phyloP scores from a whole-genome alignment of 2,888 invertebrate genomes.

The Sepioteuthis lessoniana region DNA sequence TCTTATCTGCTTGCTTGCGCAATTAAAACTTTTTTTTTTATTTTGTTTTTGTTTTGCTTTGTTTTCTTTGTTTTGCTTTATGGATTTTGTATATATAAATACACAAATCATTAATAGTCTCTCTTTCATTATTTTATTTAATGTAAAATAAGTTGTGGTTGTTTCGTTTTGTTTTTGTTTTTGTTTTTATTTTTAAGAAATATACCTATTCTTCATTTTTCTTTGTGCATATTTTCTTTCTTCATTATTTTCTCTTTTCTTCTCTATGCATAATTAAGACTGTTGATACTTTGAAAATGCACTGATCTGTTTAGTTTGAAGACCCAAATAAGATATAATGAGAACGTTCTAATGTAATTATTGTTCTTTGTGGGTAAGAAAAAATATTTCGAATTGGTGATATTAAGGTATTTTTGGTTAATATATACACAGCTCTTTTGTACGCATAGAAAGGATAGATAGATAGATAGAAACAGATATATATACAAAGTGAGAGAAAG shows the following conservation, averaged over 20 bases:
- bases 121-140: neutral
- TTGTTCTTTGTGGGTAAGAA: neutral
- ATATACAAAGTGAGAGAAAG: no score
- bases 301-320: neutral
- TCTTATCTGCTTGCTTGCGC: neutral
- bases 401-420: neutral
- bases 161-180: no score
- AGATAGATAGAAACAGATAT: neutral
- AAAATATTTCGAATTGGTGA: neutral
- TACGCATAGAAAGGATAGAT: neutral
- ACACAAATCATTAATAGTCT: conserved; percentile 4
- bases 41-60: no score
- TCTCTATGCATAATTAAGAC: neutral
- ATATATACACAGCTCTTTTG: neutral
- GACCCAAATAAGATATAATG: neutral
- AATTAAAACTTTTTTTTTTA: neutral
- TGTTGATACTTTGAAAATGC: neutral
- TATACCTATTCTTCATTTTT: neutral
- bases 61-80: no score
- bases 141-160: neutral
- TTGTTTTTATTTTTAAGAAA: neutral
- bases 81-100: neutral
- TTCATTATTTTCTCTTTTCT: neutral
- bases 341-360: neutral
- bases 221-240: neutral